Conservation (phyloP, 2,797 vertebrate species). For the Onychomys leucogaster region DNA sequence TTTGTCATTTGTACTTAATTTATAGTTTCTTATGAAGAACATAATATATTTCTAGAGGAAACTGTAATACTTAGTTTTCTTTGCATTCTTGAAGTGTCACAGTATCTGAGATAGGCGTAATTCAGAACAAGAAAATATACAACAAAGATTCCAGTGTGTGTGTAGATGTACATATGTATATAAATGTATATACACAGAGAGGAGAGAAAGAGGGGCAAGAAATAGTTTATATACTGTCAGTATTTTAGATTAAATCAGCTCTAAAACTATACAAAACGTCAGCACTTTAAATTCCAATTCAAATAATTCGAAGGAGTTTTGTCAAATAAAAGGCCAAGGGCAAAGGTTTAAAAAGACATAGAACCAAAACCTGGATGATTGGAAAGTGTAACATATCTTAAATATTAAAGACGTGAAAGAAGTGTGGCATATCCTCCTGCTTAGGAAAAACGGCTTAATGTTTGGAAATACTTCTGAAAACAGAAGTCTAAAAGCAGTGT, state of each 20-base stretch:
- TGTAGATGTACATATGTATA: background rate
- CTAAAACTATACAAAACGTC: background rate
- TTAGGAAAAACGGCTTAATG: conserved; percentile 5
- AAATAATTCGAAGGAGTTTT: background rate
- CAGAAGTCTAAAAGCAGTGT: background rate
- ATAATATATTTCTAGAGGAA: background rate
- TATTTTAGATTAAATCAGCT: background rate
- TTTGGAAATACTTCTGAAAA: background rate
- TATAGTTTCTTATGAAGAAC: background rate
- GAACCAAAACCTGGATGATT: background rate
- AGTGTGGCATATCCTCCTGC: background rate
- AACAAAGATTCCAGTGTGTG: background rate
- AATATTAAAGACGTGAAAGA: conserved; percentile 1
- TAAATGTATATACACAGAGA: background rate
- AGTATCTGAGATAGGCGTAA: background rate
- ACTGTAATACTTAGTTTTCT: background rate
- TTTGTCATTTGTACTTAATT: background rate
- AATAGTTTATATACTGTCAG: background rate
- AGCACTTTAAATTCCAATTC: conserved; percentile 40
- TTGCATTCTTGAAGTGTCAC: background rate
- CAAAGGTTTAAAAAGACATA: background rate
- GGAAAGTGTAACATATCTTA: background rate
- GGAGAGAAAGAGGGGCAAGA: background rate
- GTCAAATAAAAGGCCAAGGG: background rate
- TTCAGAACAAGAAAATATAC: background rate